Base-by-base conservation (phyloP, 2,888 invertebrate species). In the Cerceris ruficornis region DNA sequence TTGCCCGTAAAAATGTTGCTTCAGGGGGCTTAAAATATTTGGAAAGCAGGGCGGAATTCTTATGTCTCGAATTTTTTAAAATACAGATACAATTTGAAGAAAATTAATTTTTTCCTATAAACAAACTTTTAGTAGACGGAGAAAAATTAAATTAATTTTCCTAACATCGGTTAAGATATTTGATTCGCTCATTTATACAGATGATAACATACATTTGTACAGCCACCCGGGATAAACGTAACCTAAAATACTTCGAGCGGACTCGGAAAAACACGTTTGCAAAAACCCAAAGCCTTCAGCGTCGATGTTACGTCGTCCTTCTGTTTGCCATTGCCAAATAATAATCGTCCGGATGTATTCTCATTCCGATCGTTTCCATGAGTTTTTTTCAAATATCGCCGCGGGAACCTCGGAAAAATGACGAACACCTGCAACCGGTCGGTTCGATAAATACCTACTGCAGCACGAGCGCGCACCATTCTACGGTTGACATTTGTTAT, bases 401-500 rank as follows among this genome's bases (percentile, higher is more conserved):
- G 77, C 8, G 7, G 68, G 67, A 50, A 42, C 42, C 14, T 9
- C 41, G 62, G 50, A 52, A 75, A 75, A 73, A 75, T 68, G 80
- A 69, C 71, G 28, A 65, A 68, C 71, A 72, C 52, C 78, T 69
- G 76, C 59, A 69, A 39, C 61, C 64, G 6, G 58, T n/a, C 49
- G 13, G 57, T 15, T 65, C 61, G 77, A 77, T 79, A 69, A 79
- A 77, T 77, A 69, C 67, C 61, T 73, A 65, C 64, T 68, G 65
- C 60, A 71, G 57, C 70, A 7, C 50, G 50, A 28, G 28, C 28
- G 28, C 28, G 65, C 28, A 49, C 52, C 46, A 49, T 66, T 71
- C 67, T 64, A 77, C 81, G 59, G 52, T 74, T 85, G 85, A 84
- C 83, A 85, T 84, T 85, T 78, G 85, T 84, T 84, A 84, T 84